phyloP scores from a whole-genome alignment of 2,113 vertebrate species.

The Physeter macrocephalus region DNA sequence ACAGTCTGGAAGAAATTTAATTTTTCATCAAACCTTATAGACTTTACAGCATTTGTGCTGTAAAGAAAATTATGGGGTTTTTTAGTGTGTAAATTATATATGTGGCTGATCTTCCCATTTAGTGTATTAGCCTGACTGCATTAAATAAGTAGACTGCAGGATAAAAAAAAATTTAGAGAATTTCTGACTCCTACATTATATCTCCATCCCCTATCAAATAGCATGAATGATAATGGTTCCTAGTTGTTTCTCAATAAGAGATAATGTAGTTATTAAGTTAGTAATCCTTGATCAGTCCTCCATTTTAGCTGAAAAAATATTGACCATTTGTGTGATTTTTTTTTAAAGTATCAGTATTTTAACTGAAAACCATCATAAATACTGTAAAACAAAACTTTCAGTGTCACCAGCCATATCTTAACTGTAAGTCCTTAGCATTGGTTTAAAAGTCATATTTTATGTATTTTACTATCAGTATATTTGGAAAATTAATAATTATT shows the following conservation, averaged over 20 bases:
- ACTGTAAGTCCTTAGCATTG: not conserved
- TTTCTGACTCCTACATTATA: conserved; percentile 2
- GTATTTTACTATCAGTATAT: not conserved
- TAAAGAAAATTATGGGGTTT: not conserved
- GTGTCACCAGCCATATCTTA: not conserved
- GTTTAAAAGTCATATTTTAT: conserved; percentile 10
- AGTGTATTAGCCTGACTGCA: not conserved
- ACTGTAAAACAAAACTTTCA: conserved; percentile 3
- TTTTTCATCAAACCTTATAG: conserved; percentile 27
- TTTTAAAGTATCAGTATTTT: conserved; percentile 16
- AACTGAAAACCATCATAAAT: not conserved
- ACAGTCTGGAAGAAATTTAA: not conserved
- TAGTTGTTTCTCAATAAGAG: conserved; percentile 30
- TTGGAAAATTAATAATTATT: conserved; percentile 38
- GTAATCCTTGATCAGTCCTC: not conserved
- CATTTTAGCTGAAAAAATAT: conserved; percentile 23
- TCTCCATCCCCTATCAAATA: not conserved
- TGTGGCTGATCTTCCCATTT: not conserved
- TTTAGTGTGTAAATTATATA: not conserved
- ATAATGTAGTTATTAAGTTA: not conserved
- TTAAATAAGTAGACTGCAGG: not conserved
- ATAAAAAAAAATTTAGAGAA: not conserved
- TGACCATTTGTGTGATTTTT: conserved; percentile 28
- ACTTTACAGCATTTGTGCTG: not conserved
- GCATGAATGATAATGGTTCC: not conserved